Percentiles rank a stretch among this genome's conserved stretches.
phyloP scores from a whole-genome alignment of 2,113 vertebrate species.

The Upupa epops region DNA sequence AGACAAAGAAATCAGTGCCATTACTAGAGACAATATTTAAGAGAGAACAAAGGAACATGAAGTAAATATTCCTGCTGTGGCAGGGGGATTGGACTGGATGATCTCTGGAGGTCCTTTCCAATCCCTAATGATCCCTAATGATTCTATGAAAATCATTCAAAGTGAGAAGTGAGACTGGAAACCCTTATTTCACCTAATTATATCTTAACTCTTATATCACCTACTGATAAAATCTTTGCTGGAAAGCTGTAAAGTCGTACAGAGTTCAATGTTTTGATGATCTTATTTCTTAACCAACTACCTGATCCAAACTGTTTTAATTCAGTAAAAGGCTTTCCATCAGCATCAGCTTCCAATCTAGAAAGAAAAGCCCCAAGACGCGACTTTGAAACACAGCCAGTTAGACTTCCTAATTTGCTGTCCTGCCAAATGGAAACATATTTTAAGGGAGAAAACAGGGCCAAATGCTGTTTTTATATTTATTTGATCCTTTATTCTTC shows the following conservation, averaged over 20 bases:
- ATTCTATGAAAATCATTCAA: not conserved
- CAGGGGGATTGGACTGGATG: too few species aligned
- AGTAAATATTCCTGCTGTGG: too few species aligned
- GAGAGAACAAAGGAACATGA: too few species aligned
- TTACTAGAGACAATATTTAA: too few species aligned
- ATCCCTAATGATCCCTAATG: too few species aligned
- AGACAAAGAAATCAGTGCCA: too few species aligned
- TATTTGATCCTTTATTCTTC: not conserved
- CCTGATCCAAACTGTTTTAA: not conserved
- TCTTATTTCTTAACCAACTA: not conserved
- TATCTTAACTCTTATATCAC: not conserved
- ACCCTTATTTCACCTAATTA: not conserved
- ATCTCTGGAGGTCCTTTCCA: too few species aligned
- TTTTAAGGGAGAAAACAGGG: not conserved
- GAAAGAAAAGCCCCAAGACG: not conserved
- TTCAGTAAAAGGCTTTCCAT: not conserved
- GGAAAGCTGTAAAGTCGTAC: not conserved
- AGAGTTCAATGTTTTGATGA: not conserved
- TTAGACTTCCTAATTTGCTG: conserved; percentile 7
- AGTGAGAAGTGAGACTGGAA: not conserved
- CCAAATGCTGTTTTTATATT: not conserved
- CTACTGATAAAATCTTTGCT: not conserved
- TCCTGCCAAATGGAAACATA: not conserved
- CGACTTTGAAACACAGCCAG: conserved; percentile 32
- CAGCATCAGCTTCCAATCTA: not conserved